These are phyloP conservation scores for Cerastis rubricosa DNA, from an alignment of 2,888 invertebrate species.

Conservation along the genomic window DNA sequence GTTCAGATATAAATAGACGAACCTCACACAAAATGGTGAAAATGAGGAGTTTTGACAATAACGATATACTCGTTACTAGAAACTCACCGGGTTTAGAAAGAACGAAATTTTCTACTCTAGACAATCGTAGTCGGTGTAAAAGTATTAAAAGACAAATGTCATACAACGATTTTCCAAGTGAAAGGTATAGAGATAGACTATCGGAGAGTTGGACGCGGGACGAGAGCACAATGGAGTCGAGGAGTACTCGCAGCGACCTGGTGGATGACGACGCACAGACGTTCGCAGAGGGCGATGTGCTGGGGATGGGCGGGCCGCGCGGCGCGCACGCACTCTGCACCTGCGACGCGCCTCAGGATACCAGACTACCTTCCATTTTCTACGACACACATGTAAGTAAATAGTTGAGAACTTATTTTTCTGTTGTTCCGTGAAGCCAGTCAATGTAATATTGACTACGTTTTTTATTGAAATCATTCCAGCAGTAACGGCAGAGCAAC, in stretches of 20 bases:
- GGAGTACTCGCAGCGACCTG: slow-evolving; percentile 81
- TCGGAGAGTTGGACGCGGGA: slow-evolving; percentile 83
- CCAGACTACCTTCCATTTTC: slow-evolving; percentile 84
- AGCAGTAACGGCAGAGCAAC: not conserved
- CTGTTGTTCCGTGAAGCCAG: not conserved
- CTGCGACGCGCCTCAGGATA: slow-evolving; percentile 80
- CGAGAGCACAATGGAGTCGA: slow-evolving; percentile 79
- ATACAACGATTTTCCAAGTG: slow-evolving; percentile 88
- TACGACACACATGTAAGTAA: slow-evolving; percentile 87
- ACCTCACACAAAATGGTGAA: slow-evolving; percentile 81
- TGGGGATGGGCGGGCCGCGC: slow-evolving; percentile 77
- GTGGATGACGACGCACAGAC: slow-evolving; percentile 83
- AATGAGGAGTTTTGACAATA: slow-evolving; percentile 86
- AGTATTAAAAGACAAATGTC: slow-evolving; percentile 89
- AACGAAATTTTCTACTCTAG: slow-evolving; percentile 88
- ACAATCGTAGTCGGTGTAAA: slow-evolving; percentile 87
- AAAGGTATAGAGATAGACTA: slow-evolving; percentile 83
- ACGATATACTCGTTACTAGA: slow-evolving; percentile 80
- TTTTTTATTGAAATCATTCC: not conserved
- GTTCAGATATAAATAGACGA: slow-evolving; percentile 76
- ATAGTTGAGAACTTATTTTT: not conserved
- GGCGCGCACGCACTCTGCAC: slow-evolving; percentile 83
- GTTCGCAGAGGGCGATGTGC: slow-evolving; percentile 83
- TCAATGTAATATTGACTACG: not conserved
- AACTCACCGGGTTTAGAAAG: slow-evolving; percentile 80